Base-by-base conservation (phyloP, 2,113 vertebrate genomes). In the Petroica traversi region DNA sequence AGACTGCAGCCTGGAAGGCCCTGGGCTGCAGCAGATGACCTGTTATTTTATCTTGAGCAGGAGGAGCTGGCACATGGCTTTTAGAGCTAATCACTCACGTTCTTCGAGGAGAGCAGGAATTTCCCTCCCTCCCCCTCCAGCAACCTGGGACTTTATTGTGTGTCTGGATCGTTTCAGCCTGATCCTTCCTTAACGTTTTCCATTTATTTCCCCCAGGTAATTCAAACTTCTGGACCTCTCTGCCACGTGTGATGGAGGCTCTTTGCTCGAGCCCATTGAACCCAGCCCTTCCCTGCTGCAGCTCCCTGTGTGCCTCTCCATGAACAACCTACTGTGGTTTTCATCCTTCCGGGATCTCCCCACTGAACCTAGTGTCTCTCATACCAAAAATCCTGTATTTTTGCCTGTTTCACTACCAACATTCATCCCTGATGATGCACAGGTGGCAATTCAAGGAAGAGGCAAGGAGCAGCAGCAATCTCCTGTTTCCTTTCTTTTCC, bases 41-140 rank as follows among this genome's bases (percentile, higher is more conserved):
- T 96, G 95, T 86, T 94, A 31, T 95, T 97, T 96, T 89, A 90
- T 93, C 94, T 93, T 81, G 83, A 95, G 63, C 93, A 94, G 93
- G 62, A 95, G 83, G 55, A 93, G 88, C 20, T 95, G 93, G 97
- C 92, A 92, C 95, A 93, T 76, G 89, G 94, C 83, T 88, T 94
- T 95, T 68, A 76, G 89, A 94, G 88, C 52, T 95, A 92, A 97
- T 97, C 95, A 89, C 86, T 97, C 92, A 69, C 1, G 15, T 20
- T 51, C 79, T 95, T 85, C 68, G 74, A 94, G 88, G 87, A 88
- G 93, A 83, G 80, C 41, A 97, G 88, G 85, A 81, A 95, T 93
- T 97, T 84, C 1, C 3, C 46, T 93, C 83, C 86, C 88, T 76
- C 88, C 88, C 92, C 76, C 88, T 73, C 51, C 85, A 88, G 92